Evolutionary conservation across 2,113 vertebrate species (phyloP).

Genomic region (Pituophis catenifer): DNA sequence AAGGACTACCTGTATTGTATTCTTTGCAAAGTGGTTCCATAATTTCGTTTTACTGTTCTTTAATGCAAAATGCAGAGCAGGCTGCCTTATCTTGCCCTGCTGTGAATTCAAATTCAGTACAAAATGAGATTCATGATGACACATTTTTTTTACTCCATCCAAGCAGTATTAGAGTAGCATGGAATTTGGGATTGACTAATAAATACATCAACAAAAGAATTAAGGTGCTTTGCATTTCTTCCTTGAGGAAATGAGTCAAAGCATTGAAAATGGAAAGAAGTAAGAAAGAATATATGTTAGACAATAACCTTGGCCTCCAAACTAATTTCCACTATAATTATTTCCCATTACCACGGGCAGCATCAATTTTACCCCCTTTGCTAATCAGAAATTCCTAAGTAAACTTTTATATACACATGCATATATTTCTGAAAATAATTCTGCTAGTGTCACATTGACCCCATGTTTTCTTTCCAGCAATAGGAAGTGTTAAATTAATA

Average conservation of each 20-base stretch:
- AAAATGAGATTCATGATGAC: neutral
- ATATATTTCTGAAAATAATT: neutral
- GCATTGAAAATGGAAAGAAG: neutral
- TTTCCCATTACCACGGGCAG: neutral
- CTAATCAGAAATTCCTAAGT: neutral
- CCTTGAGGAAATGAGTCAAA: neutral
- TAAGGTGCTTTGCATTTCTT: neutral
- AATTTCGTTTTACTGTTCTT: neutral
- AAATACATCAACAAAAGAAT: slow-evolving; percentile 3
- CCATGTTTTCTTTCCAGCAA: neutral
- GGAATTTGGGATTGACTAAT: slow-evolving; percentile 1
- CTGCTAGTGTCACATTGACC: rapidly evolving
- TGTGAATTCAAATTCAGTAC: slow-evolving; percentile 19
- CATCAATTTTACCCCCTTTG: neutral
- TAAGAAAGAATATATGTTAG: neutral
- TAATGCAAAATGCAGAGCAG: neutral
- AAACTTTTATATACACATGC: neutral
- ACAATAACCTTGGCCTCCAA: neutral
- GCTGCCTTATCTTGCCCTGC: neutral
- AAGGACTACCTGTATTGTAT: neutral
- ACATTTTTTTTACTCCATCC: neutral
- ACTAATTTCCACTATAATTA: neutral
- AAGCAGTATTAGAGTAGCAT: neutral
- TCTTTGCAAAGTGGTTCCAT: neutral
- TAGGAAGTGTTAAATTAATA: neutral